Base-by-base conservation (phyloP, 2,888 invertebrate genomes). In the Rotaria socialis region DNA sequence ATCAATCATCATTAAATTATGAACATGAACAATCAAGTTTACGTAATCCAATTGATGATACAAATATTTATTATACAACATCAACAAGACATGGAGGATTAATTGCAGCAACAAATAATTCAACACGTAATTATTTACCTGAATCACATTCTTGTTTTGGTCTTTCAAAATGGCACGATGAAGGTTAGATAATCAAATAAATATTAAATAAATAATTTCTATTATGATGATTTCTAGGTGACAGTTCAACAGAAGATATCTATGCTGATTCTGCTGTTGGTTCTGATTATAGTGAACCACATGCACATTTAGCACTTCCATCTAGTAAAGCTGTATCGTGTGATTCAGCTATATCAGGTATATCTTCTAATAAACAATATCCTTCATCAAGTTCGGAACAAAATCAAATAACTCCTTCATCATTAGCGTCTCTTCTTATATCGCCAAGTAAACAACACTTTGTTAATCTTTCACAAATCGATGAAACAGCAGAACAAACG, bases 121-220 rank as follows among this genome's bases (percentile, higher is more conserved):
- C 80, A 80, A 10, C 43, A 3, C 22, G 43, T n/a, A 24, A 47
- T 47, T 43, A n/a, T 80, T 24, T 80, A 80, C 80, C 80, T 47
- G 80, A 80, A 80, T 80, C 80, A 47, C 47, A 80, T 47, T 80
- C 80, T 80, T 80, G 80, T 80, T 80, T 80, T 80, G 80, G 80
- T 80, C 47, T 80, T 47, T 80, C 80, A 47, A 80, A 80, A 80
- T 80, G 80, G 80, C 80, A 47, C 19, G 80, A 80, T 80, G 80
- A 80, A 47, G 80, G 80, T 80, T 43, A n/a, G 47, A n/a, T 80
- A 4, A 41, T 67, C 35, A 27, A 41, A 35, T 16, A 4, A 27
- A 19, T 67, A 35, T 14, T 14, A 24, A 24, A 22, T 4, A 56
- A 56, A 10, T 8, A 67, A 35, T 67, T 4, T 19, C 3, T 41